phyloP scores from a whole-genome alignment of 2,888 invertebrate genomes.

The Dermolepida albohirtum region DNA sequence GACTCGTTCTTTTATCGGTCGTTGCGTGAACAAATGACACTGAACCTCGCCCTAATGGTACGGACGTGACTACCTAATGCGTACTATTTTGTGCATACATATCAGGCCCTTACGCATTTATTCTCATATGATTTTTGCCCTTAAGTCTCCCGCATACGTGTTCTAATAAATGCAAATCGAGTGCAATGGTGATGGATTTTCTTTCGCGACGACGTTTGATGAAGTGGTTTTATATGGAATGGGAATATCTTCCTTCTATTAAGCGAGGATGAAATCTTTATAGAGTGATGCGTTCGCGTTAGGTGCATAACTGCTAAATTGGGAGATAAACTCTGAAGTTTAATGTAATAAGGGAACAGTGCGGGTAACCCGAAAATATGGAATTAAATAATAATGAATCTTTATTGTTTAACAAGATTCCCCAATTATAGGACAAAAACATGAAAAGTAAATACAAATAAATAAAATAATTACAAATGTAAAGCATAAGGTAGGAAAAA shows the following conservation, averaged over 20 bases:
- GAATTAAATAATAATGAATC: no score
- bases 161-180: conserved; percentile 47
- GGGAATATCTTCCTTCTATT: conserved; percentile 26
- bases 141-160: conserved; percentile 48
- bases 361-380: no score
- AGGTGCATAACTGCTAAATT: background rate
- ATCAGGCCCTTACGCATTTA: conserved; percentile 47
- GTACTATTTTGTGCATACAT: conserved; percentile 42
- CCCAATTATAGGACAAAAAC: no score
- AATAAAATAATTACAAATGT: no score
- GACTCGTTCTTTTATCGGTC: conserved; percentile 54
- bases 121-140: conserved; percentile 37
- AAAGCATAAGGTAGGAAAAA: no score
- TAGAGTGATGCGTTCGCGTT: conserved; percentile 28
- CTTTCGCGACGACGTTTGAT: background rate
- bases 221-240: no score
- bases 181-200: conserved; percentile 5
- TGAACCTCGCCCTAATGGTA: conserved; percentile 57
- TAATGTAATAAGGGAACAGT: no score
- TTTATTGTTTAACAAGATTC: no score
- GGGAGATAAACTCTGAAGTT: no score
- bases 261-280: conserved; percentile 23
- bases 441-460: no score
- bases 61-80: conserved; percentile 57
- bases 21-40: conserved; percentile 57